These are phyloP conservation scores for Galago senegalensis DNA, from an alignment of 2,797 vertebrate genomes.

Conservation along the genomic window DNA sequence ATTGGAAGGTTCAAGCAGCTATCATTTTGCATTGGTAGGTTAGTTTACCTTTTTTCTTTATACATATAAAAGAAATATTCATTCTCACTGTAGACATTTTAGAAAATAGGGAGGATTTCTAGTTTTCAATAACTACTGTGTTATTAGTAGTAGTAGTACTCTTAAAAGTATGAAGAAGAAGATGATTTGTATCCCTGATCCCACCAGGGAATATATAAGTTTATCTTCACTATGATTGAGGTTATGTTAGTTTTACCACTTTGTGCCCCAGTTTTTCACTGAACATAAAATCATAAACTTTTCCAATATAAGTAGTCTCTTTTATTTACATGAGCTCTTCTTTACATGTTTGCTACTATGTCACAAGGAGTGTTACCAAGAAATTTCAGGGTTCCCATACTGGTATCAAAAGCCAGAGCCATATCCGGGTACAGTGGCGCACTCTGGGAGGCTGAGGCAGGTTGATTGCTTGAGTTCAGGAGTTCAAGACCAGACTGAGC, in stretches of 20 bases:
- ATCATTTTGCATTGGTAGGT: not conserved
- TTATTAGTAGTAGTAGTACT: not conserved
- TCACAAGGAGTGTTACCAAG: not conserved
- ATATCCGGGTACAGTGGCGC: not conserved
- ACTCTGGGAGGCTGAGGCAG: no score
- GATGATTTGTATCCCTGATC: not conserved
- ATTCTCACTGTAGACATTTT: not conserved
- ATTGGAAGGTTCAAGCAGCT: not conserved
- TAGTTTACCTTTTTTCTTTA: not conserved
- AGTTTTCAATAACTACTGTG: not conserved
- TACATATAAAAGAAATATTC: not conserved
- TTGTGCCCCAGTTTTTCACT: not conserved
- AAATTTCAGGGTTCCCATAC: not conserved
- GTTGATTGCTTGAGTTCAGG: no score
- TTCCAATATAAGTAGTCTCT: not conserved
- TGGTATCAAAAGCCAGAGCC: not conserved
- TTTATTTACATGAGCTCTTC: not conserved
- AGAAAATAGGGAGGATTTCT: not conserved
- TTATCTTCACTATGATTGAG: constrained; percentile 14
- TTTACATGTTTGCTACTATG: not conserved
- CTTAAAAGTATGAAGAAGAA: constrained; percentile 23
- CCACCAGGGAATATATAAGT: not conserved
- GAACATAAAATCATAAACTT: not conserved
- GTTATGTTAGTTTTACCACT: not conserved
- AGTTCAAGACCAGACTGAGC: no score